These are phyloP conservation scores for Vulpes vulpes DNA, from an alignment of 2,113 vertebrate genomes.

Conservation along the genomic window DNA sequence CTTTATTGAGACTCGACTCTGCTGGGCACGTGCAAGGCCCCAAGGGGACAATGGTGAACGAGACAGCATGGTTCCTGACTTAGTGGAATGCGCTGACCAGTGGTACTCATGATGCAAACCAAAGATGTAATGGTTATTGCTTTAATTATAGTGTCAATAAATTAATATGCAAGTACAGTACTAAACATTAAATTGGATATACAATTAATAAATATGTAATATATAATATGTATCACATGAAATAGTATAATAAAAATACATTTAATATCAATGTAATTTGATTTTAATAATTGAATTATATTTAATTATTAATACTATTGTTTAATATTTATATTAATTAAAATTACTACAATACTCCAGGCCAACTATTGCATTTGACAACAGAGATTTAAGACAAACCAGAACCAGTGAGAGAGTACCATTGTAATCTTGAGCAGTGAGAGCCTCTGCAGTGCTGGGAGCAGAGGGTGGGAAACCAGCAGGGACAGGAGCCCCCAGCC, in stretches of 20 bases:
- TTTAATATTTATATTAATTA: slow-evolving; percentile 24
- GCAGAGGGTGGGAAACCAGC: no score
- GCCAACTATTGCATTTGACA: not conserved
- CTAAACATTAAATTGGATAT: slow-evolving; percentile 20
- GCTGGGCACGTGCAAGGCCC: accelerated
- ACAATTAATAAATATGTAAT: not conserved
- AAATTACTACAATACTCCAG: not conserved
- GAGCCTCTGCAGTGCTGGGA: not conserved
- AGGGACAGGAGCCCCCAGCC: not conserved
- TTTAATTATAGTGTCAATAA: not conserved
- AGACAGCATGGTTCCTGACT: accelerated
- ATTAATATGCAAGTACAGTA: slow-evolving; percentile 36
- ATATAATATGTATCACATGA: not conserved
- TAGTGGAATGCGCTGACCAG: no score
- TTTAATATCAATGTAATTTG: not conserved
- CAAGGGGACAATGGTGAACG: accelerated
- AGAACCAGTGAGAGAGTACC: accelerated
- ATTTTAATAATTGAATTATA: slow-evolving; percentile 47
- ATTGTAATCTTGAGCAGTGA: no score
- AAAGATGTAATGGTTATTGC: not conserved
- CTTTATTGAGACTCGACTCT: not conserved
- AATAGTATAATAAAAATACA: slow-evolving; percentile 11
- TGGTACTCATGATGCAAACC: not conserved
- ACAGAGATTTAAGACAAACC: not conserved
- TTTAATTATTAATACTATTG: not conserved